These are phyloP conservation scores for Sebastes kiyomatsui DNA, from an alignment of 2,797 vertebrate species.

Conservation along the genomic window DNA sequence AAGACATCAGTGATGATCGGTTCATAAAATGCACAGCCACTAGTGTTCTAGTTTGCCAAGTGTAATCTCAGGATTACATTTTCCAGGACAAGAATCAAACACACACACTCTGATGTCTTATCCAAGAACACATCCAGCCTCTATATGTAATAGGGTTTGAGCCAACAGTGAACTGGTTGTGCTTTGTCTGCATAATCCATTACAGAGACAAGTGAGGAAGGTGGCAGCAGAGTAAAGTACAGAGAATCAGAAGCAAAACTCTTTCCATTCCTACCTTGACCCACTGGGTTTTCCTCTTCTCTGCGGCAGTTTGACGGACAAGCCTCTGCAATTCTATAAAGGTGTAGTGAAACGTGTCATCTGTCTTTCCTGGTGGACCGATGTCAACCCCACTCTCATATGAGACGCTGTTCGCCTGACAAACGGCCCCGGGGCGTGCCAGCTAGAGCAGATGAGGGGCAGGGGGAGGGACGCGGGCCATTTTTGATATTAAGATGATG, in stretches of 20 bases:
- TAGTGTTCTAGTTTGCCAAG: not conserved
- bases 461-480: conserved; percentile 40
- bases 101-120: conserved; percentile 21
- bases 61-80: conserved; percentile 5
- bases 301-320: conserved; percentile 37
- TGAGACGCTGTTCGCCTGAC: conserved; percentile 60
- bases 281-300: conserved; percentile 21
- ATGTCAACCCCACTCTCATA: conserved; percentile 49
- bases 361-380: conserved; percentile 55
- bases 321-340: conserved; percentile 33
- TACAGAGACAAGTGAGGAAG: not conserved
- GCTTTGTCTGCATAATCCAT: not conserved
- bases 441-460: conserved; percentile 52
- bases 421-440: conserved; percentile 51
- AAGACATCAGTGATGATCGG: not conserved
- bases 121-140: conserved; percentile 7
- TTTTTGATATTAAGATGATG: conserved; percentile 74
- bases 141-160: conserved; percentile 8
- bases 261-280: conserved; percentile 4
- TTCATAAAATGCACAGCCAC: not conserved
- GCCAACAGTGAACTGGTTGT: conserved; percentile 4
- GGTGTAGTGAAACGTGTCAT: conserved; percentile 50
- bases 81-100: conserved; percentile 18
- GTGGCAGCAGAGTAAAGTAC: not conserved
- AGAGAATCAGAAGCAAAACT: not conserved